Conservation (phyloP, 1,140 invertebrate genomes). For the Drosophila bocki region DNA sequence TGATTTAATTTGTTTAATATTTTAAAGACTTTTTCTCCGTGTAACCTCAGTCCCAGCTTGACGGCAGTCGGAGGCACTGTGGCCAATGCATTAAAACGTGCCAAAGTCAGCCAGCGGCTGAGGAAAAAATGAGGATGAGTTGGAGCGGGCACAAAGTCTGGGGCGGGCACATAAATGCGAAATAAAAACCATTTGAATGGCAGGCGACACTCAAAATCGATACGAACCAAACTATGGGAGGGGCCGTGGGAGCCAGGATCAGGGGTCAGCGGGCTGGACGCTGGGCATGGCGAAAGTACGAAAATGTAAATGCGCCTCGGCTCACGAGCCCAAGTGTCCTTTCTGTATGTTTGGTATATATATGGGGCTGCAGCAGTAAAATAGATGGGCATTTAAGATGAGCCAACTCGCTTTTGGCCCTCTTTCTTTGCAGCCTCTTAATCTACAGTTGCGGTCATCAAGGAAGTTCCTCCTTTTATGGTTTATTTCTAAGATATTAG, state of each 20-base stretch:
- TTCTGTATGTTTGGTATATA: slow-evolving; percentile 53
- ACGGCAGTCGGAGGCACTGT: slow-evolving; percentile 19
- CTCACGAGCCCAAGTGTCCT: slow-evolving; percentile 48
- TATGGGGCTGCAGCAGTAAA: slow-evolving; percentile 61
- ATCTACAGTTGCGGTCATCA: slow-evolving; percentile 29
- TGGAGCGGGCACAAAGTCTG: slow-evolving; percentile 56
- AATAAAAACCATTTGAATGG: slow-evolving; percentile 82
- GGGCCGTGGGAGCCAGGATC: background rate
- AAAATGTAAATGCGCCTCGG: slow-evolving; percentile 66
- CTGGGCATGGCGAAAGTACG: slow-evolving; percentile 39
- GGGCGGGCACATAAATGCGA: slow-evolving; percentile 70
- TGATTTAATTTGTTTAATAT: background rate
- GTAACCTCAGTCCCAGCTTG: slow-evolving; percentile 12
- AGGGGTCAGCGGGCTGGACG: slow-evolving; percentile 1
- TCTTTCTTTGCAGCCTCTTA: slow-evolving; percentile 17
- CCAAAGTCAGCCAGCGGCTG: slow-evolving; percentile 52
- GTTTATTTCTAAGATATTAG: background rate
- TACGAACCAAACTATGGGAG: slow-evolving; percentile 53
- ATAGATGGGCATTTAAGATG: slow-evolving; percentile 82
- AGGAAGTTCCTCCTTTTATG: background rate
- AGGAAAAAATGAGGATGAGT: slow-evolving; percentile 22
- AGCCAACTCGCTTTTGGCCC: slow-evolving; percentile 18
- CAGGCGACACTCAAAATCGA: slow-evolving; percentile 83
- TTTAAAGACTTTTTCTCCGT: background rate
- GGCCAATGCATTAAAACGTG: slow-evolving; percentile 71